Base-by-base conservation (phyloP, 2,888 invertebrate species). In the Kuschelorhynchus macadamiae region DNA sequence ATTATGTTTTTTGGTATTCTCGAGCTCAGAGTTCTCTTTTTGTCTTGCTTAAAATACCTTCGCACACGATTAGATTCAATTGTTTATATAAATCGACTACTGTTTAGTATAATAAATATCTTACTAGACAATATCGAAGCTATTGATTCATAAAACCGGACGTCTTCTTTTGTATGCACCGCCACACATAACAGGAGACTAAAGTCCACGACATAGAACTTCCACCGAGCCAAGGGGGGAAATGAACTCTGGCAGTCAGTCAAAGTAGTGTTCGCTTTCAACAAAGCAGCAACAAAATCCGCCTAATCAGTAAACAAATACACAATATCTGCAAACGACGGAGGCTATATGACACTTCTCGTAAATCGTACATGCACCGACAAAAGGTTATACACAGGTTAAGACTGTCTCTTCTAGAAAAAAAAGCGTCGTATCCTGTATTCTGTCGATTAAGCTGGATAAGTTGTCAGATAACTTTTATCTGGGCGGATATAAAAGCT, bases 271-370 rank as follows among this genome's bases (percentile, higher is more conserved):
- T 42, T 55, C 21, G 42, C 42, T 11, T 16, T n/a, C n/a, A n/a
- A 30, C 55, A 21, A n/a, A 12, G 17, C 41, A 30, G 16, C 14
- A 39, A 41, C 41, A 59, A 47, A 47, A 36, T 60, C 33, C 47
- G 18, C 36, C 21, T 32, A 57, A 46, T 60, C 21, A 12, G 49
- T 60, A 41, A 49, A 60, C 49, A 60, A 33, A 60, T 25, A 39
- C 47, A 46, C 32, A 18, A 47, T 36, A 60, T 49, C 49, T 60
- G 59, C 49, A 60, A 49, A 49, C 39, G 17, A 8, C 20, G 59
- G 39, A 60, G 20, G 59, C 18, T 47, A 59, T 39, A 33, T 20
- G 59, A 59, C 39, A 59, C 57, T 33, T 57, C 56, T 56, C 32
- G 56, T 57, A 33, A 44, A 4, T 49, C 3, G 25, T 42, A 56